Percentiles rank a stretch among this genome's conserved stretches.
phyloP scores from a whole-genome alignment of 2,888 invertebrate species.

The Cheilosia impressa region DNA sequence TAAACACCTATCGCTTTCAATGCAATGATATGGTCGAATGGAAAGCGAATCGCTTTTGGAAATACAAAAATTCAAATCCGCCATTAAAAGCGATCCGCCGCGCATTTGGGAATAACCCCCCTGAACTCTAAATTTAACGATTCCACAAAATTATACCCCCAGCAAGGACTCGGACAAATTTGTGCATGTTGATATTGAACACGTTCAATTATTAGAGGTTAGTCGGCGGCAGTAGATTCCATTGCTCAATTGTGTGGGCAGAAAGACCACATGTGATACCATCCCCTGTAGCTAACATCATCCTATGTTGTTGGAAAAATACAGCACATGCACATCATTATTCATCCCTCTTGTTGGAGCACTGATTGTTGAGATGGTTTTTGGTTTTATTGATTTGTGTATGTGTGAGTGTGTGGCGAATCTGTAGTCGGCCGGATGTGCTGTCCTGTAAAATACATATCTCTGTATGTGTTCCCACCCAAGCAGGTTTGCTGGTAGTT shows the following conservation, averaged over 20 bases:
- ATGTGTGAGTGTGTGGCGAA: constrained; percentile 16
- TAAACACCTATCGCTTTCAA: no score
- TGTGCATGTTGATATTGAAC: constrained; percentile 59
- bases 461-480: neutral
- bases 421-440: constrained; percentile 31
- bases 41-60: no score
- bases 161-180: constrained; percentile 57
- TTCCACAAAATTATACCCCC: constrained; percentile 36
- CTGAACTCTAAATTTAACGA: constrained; percentile 59
- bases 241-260: constrained; percentile 68
- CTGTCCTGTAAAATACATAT: constrained; percentile 16
- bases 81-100: no score
- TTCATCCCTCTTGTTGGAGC: constrained; percentile 54
- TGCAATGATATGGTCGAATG: no score
- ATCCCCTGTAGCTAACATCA: constrained; percentile 31
- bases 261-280: constrained; percentile 46
- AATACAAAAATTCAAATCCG: no score
- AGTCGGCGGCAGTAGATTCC: constrained; percentile 53
- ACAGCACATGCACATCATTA: constrained; percentile 71
- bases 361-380: constrained; percentile 69
- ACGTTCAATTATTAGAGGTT: constrained; percentile 70
- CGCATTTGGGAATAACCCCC: no score
- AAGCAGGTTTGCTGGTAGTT: constrained; percentile 9
- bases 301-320: constrained; percentile 46
- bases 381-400: constrained; percentile 66